These are phyloP conservation scores for Ypsolopha sequella DNA, from an alignment of 2,888 invertebrate species.

Conservation along the genomic window DNA sequence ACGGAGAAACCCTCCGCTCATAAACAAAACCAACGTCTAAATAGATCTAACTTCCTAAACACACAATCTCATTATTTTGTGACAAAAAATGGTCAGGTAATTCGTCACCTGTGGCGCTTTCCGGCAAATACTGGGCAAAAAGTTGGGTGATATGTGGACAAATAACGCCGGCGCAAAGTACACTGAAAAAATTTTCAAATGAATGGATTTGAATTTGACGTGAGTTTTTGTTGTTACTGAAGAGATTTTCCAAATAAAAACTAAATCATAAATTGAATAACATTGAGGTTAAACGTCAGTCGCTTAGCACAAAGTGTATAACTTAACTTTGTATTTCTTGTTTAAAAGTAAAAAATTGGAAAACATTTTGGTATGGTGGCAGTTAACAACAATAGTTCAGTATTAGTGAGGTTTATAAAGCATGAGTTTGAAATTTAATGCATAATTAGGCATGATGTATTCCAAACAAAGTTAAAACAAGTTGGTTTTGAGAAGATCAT, in stretches of 20 bases:
- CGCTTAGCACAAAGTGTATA: no score
- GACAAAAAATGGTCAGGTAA: conserved; percentile 45
- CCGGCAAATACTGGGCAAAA: conserved; percentile 1
- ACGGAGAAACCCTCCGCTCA: conserved; percentile 8
- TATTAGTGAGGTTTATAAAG: no score
- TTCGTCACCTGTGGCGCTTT: conserved; percentile 7
- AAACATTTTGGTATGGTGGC: no score
- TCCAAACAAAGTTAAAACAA: no score
- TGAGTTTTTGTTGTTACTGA: conserved; percentile 36
- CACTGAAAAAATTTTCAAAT: conserved; percentile 43
- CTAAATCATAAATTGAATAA: no score
- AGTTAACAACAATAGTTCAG: no score
- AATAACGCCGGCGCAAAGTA: conserved; percentile 50
- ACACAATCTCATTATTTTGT: conserved; percentile 18
- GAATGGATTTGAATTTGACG: conserved; percentile 36
- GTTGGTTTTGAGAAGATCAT: no score
- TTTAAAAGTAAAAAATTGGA: no score
- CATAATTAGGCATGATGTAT: no score
- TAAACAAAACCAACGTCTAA: conserved; percentile 17
- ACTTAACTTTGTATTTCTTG: no score
- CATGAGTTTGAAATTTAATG: no score
- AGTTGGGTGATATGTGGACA: conserved; percentile 25
- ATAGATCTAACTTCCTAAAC: conserved; percentile 31
- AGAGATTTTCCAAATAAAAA: not conserved
- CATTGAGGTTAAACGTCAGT: no score